A percentile compares a stretch with the other conserved stretches of the same genome.
These are phyloP conservation scores for Andricus grossulariae DNA, from an alignment of 1,140 invertebrate species.

Conservation along the genomic window DNA sequence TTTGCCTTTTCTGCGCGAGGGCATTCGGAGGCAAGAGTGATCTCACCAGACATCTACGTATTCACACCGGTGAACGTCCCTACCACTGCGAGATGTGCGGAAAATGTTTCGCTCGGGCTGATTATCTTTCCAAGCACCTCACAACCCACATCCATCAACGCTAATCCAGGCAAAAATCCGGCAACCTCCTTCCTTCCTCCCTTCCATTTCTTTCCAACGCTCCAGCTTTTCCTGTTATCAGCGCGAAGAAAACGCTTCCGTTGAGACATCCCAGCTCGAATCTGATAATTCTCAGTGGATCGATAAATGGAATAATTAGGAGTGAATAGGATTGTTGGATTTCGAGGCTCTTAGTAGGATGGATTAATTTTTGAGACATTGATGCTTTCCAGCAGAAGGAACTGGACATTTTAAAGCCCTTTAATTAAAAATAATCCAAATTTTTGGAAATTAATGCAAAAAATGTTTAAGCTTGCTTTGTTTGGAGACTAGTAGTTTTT, in stretches of 20 bases:
- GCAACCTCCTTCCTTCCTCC: background rate
- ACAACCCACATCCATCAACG: slow-evolving; percentile 88
- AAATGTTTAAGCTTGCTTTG: too few relatives aligned
- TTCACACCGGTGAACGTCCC: slow-evolving; percentile 90
- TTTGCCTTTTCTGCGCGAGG: slow-evolving; percentile 89
- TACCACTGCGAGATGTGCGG: slow-evolving; percentile 94
- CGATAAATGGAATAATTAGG: too few relatives aligned
- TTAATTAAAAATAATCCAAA: too few relatives aligned
- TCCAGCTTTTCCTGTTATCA: background rate
- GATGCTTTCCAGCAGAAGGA: too few relatives aligned
- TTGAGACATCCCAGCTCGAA: background rate
- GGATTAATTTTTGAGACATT: too few relatives aligned
- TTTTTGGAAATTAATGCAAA: too few relatives aligned
- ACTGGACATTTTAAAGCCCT: too few relatives aligned
- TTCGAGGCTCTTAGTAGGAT: too few relatives aligned
- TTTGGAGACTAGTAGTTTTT: too few relatives aligned
- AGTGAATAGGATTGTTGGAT: too few relatives aligned
- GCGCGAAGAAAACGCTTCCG: too few relatives aligned
- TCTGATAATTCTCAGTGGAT: background rate
- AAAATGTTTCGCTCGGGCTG: slow-evolving; percentile 91
- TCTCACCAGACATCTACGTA: slow-evolving; percentile 88
- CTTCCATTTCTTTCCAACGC: slow-evolving; percentile 14
- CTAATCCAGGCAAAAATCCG: slow-evolving; percentile 48
- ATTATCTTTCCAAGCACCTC: slow-evolving; percentile 93
- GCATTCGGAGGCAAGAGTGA: slow-evolving; percentile 92